Evolutionary conservation across 2,797 vertebrate species (phyloP).

Genomic region (Poeciliopsis presidionis): DNA sequence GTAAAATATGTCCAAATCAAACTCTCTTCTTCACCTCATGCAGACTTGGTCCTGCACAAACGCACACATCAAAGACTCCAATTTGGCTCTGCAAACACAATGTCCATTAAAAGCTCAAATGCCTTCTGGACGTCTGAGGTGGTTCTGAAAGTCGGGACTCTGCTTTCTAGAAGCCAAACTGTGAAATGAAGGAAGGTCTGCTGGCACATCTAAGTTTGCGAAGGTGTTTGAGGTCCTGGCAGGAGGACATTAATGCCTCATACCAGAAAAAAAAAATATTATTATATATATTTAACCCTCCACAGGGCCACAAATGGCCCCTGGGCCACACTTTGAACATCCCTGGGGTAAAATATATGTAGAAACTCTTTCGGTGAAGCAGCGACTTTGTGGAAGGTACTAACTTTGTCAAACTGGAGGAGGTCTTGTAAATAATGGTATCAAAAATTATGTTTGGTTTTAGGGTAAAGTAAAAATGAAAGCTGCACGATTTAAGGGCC

Average conservation of each 20-base stretch:
- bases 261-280: slow-evolving; percentile 62
- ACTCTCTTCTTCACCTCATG: neutral
- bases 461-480: neutral
- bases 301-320: too few relatives aligned
- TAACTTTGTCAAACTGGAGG: neutral
- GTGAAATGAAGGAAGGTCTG: slow-evolving; percentile 59
- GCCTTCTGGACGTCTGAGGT: slow-evolving; percentile 64
- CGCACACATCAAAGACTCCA: slow-evolving; percentile 24
- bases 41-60: neutral
- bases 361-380: neutral
- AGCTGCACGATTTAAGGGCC: neutral
- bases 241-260: slow-evolving; percentile 59
- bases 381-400: neutral
- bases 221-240: slow-evolving; percentile 63
- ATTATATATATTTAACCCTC: neutral
- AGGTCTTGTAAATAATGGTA: neutral
- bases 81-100: slow-evolving; percentile 35
- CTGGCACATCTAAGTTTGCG: slow-evolving; percentile 62
- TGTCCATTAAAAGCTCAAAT: slow-evolving; percentile 58
- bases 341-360: too few relatives aligned
- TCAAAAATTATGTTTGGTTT: neutral
- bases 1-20: neutral
- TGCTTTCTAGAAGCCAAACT: slow-evolving; percentile 68
- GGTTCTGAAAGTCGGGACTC: slow-evolving; percentile 43
- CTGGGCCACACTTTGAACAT: too few relatives aligned